Evolutionary conservation across 2,113 vertebrate genomes (phyloP), one percentile per base, ranked within the genome.

Genomic region (Nannospalax galili): DNA sequence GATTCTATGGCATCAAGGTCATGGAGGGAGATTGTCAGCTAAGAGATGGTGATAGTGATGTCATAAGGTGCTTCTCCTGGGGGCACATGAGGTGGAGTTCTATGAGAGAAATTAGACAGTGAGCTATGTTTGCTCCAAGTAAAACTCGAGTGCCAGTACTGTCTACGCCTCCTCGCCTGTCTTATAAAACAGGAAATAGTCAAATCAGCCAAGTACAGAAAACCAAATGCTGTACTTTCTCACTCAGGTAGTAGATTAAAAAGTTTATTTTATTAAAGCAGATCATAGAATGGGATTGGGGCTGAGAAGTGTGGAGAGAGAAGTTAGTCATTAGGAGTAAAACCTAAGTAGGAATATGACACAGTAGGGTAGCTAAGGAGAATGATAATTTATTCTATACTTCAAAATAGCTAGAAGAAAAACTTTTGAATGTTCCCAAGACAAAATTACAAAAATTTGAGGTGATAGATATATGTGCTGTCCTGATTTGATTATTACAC

Each of bases 111-210:
- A 1, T 0, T 1, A 1, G 35, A 58, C 24, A n/a, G n/a, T n/a
- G n/a, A 58, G 9, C 1, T 1, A 19, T 35, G 26, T n/a, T 11
- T 15, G 56, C 11, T 28, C 30, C 32, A 35, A 1, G 37, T 7
- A 6, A 0, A 28, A 24, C 3, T 19, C 26, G 26, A 11, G 15
- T 9, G 26, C 15, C 35, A 3, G 4, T 0, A 1, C 35, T 74
- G 1, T 28, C 82, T 82, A 19, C 7, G 1, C 6, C 37, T 87
- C 16, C 20, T 72, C 15, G 32, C 70, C 32, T 74, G 3, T 78
- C 20, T 62, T 4, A 17, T 35, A 37, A 75, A 70, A 42, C 6
- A 74, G 70, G 24, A 84, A 69, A n/a, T 11, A 58, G 19, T 17
- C 48, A 72, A 56, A 56, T 7, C 22, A 73, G 40, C 12, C 32